Evolutionary conservation across 2,797 vertebrate species (phyloP), one percentile per base, ranked within the genome.

Genomic region (Leptoclinus maculatus): DNA sequence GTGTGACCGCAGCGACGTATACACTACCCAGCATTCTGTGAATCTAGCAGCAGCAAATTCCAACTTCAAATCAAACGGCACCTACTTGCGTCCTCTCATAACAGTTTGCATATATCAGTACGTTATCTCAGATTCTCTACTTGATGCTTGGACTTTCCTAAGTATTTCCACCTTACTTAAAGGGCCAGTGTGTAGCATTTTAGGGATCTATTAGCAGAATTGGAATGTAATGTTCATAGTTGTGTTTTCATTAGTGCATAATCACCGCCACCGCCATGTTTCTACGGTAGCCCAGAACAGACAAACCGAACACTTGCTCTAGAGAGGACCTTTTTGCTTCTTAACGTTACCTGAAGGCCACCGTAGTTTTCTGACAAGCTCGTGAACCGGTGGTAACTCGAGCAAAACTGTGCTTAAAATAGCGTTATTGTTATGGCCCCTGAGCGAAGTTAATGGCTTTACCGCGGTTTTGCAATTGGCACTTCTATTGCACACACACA

Each of bases 1-100:
- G 11, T 36, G 51, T 76, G 51, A 63, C 45, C 45, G 71, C 14
- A 17, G 17, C 54, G 74, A 65, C 57, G n/a, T 67, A 21, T 69
- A 32, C 47, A 25, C 65, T 65, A 10, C 14, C 45, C 53, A 32
- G 29, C 2, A 5, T 69, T 63, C 58, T 59, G 16, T 66, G 38
- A 73, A 51, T 66, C 32, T 59, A 43, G 13, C 63, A 54, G 21
- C 23, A 27, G 10, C 25, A 5, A n/a, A n/a, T 27, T 39, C 43
- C 54, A 67, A 14, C 63, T 38, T 47, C 2, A 45, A 21, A 7
- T 65, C 2, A 23, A 2, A 29, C 39, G 17, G 21, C 19, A 10
- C 53, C 36, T 9, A 14, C 36, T 13, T 21, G 16, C 11, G 10
- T 21, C 47, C 5, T 32, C 29, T 32, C 29, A 32, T 5, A 32